Percentiles rank a stretch among this genome's conserved stretches.
Conservation (phyloP, 2,797 vertebrate species). For the Antrozous pallidus region DNA sequence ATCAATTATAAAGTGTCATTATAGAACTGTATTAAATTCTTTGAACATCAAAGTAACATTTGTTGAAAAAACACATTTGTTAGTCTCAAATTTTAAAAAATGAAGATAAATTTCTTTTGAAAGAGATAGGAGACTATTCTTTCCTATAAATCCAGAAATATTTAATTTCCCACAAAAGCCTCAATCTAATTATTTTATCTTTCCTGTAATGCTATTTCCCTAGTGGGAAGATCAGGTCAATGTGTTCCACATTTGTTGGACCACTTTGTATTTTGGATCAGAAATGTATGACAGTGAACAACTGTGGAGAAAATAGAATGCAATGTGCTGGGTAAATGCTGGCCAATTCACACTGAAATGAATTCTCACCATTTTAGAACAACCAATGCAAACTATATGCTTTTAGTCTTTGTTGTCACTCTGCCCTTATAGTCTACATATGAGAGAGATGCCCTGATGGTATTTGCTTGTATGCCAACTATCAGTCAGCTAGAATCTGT, state of each 20-base stretch:
- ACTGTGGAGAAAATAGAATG: constrained; percentile 58
- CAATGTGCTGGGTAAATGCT: constrained; percentile 20
- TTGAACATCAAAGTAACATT: constrained; percentile 6
- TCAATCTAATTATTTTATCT: constrained; percentile 50
- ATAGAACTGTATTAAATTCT: background rate
- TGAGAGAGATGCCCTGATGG: background rate
- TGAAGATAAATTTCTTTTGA: constrained; percentile 19
- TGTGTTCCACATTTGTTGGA: constrained; percentile 70
- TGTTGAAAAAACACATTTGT: constrained; percentile 31
- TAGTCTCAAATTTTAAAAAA: constrained; percentile 38
- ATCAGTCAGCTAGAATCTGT: background rate
- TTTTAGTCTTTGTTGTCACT: background rate
- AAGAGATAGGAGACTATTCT: background rate
- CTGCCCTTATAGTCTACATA: background rate
- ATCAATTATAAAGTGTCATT: background rate
- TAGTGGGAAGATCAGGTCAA: constrained; percentile 56
- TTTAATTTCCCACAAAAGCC: constrained; percentile 50
- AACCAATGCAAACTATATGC: background rate
- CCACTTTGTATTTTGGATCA: constrained; percentile 65
- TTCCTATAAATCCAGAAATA: constrained; percentile 51
- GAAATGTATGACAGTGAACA: constrained; percentile 69
- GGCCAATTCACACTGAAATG: constrained; percentile 31
- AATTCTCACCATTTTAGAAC: constrained; percentile 24
- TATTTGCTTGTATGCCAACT: background rate
- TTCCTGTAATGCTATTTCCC: constrained; percentile 60